phyloP scores from a whole-genome alignment of 2,888 invertebrate species.

The Chaetoderma sp. region DNA sequence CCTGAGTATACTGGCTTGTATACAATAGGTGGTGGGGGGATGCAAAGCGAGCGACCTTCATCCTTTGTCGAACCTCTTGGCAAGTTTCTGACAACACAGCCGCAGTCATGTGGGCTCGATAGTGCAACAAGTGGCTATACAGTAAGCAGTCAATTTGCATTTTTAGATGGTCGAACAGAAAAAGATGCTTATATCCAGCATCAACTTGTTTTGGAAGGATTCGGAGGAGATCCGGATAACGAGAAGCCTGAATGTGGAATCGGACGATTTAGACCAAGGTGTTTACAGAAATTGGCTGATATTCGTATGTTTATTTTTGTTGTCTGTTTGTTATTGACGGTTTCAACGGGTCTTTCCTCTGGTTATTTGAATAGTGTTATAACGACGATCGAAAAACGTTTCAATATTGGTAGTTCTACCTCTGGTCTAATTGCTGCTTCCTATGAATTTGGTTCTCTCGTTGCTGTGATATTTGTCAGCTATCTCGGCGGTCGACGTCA shows the following conservation, averaged over 20 bases:
- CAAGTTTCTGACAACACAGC: too few relatives aligned
- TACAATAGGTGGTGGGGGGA: too few relatives aligned
- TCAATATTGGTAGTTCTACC: slow-evolving; percentile 91
- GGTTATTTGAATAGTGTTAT: slow-evolving; percentile 77
- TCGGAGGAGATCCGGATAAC: slow-evolving; percentile 30
- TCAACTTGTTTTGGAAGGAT: slow-evolving; percentile 12
- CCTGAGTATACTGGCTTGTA: too few relatives aligned
- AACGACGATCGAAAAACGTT: slow-evolving; percentile 94
- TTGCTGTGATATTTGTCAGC: slow-evolving; percentile 95
- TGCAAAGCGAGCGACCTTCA: too few relatives aligned
- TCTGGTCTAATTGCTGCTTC: slow-evolving; percentile 94
- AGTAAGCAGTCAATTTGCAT: slow-evolving; percentile 45
- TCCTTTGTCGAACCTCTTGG: too few relatives aligned
- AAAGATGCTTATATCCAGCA: slow-evolving; percentile 46
- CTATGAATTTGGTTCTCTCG: slow-evolving; percentile 91
- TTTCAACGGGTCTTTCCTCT: slow-evolving; percentile 64
- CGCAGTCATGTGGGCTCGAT: slow-evolving; percentile 30
- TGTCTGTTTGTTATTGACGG: slow-evolving; percentile 63
- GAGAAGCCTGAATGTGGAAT: slow-evolving; percentile 83
- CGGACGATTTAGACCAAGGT: slow-evolving; percentile 84
- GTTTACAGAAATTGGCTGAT: slow-evolving; percentile 88
- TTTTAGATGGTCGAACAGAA: slow-evolving; percentile 44
- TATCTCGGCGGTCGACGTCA: slow-evolving; percentile 92
- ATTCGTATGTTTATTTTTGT: slow-evolving; percentile 76
- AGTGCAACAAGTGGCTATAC: slow-evolving; percentile 55